Evolutionary conservation across 2,797 vertebrate genomes (phyloP).

Genomic region (Tiaroga cobitis): DNA sequence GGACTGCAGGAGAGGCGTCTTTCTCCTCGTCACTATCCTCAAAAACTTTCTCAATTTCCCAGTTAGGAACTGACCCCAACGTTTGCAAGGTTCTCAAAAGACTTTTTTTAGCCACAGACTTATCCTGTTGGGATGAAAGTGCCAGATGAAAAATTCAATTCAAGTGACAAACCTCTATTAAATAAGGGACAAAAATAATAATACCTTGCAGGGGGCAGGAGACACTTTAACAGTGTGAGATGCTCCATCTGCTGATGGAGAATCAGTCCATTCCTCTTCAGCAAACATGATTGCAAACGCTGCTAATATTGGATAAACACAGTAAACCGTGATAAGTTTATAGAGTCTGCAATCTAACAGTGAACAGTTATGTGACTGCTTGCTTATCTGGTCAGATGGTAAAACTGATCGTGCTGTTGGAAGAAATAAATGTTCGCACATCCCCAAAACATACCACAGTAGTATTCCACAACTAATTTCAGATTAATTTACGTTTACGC

Average conservation of each 20-base stretch:
- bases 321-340: not conserved
- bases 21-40: slow-evolving; percentile 74
- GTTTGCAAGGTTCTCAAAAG: slow-evolving; percentile 78
- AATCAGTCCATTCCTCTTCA: slow-evolving; percentile 79
- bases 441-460: not conserved
- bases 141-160: not conserved
- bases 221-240: slow-evolving; percentile 30
- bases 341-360: too few relatives aligned
- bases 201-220: slow-evolving; percentile 45
- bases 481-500: not conserved
- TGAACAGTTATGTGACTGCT: not conserved
- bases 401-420: not conserved
- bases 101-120: slow-evolving; percentile 73
- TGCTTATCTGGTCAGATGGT: not conserved
- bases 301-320: not conserved
- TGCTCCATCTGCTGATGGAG: slow-evolving; percentile 54
- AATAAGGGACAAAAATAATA: not conserved
- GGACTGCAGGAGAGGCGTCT: slow-evolving; percentile 2
- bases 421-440: not conserved
- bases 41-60: slow-evolving; percentile 59
- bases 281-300: slow-evolving; percentile 74
- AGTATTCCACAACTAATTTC: not conserved
- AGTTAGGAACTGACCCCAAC: slow-evolving; percentile 74
- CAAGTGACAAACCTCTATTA: not conserved
- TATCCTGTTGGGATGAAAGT: slow-evolving; percentile 57